Base-by-base conservation (phyloP, 1,140 invertebrate genomes). In the Drosophila pectinifera region DNA sequence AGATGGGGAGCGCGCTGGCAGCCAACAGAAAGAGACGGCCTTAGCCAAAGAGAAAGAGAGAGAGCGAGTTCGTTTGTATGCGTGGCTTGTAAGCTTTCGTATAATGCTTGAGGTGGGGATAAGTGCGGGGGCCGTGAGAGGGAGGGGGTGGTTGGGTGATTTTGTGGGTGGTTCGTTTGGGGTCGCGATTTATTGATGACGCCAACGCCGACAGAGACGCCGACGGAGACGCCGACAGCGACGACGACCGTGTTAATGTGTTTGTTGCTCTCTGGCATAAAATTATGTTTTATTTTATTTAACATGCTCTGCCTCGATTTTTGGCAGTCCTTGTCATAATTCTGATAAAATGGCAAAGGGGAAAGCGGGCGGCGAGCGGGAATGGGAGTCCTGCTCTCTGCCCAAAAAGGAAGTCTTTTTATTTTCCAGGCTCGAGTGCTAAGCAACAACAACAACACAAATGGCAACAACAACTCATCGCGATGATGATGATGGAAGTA, bases 241-340 rank as follows among this genome's bases (percentile, higher is more conserved):
- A 36, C 59, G 56, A 20, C 68, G 64, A 58, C 80, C 76, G 84
- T 89, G 80, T 89, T 88, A 88, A 88, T 88, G 84, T 88, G 79
- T 88, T 88, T 89, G 83, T 88, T 88, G 76, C 84, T 78, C 64
- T 86, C 70, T 77, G 76, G 79, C 83, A 88, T 89, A 79, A 83
- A 88, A 89, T 88, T 89, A 88, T 88, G 83, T 88, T 89, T 88
- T 88, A 89, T 88, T 88, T 88, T 88, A 88, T 88, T 88, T 80
- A 89, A 88, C 83, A 88, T 89, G 79, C 77, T 81, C 58, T 70
- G 53, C 65, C 63, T 82, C 79, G 76, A 73, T 86, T 73, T 88
- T 89, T 80, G 79, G 74, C 69, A 78, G 68, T 82, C 69, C 79
- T 86, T 86, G 83, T 89, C 77, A 85, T 85, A 84, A 85, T 84